Evolutionary conservation across 2,797 vertebrate genomes (phyloP).

Genomic region (Bucorvus abyssinicus): DNA sequence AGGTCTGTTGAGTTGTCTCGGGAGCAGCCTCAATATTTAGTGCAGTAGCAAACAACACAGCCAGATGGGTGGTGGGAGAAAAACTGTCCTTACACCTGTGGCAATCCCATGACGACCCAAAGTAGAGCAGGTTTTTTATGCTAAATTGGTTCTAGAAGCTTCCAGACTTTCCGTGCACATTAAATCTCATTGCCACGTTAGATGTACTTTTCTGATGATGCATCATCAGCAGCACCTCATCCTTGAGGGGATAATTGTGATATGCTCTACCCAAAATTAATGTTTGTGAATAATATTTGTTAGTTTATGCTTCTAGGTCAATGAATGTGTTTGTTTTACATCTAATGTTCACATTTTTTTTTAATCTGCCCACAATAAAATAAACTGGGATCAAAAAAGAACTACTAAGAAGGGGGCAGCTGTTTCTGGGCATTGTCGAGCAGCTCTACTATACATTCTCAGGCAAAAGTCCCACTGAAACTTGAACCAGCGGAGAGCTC

Average conservation of each 20-base stretch:
- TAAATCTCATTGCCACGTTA: neutral
- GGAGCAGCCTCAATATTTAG: neutral
- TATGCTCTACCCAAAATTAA: neutral
- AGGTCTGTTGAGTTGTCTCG: neutral
- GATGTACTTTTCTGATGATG: neutral
- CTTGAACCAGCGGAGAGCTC: neutral
- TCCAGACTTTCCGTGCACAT: neutral
- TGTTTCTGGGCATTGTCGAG: neutral
- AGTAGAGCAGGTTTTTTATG: neutral
- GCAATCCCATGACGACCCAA: neutral
- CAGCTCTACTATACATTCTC: neutral
- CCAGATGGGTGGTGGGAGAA: neutral
- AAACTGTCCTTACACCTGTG: neutral
- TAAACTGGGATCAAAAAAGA: neutral
- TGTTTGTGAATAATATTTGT: neutral
- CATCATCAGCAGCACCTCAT: neutral
- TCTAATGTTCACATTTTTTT: neutral
- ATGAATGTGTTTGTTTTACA: neutral
- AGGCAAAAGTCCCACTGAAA: neutral
- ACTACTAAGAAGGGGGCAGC: neutral
- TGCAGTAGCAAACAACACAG: neutral
- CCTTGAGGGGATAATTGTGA: neutral
- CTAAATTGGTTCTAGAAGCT: neutral
- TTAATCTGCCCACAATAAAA: neutral
- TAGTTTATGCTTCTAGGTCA: neutral